phyloP scores from a whole-genome alignment of 2,113 vertebrate species.

The Oxygymnocypris stewartii region DNA sequence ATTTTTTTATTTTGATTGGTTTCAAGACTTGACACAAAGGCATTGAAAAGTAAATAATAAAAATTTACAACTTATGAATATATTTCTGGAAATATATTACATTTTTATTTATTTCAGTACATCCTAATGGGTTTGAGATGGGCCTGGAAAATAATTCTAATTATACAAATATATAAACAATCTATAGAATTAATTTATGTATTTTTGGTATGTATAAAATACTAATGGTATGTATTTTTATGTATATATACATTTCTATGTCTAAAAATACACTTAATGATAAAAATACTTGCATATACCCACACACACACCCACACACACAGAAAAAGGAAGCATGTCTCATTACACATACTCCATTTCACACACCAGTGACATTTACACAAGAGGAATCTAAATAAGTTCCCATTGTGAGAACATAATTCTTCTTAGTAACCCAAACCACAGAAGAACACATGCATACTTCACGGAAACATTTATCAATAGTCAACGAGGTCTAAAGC shows the following conservation, averaged over 20 bases:
- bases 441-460: neutral
- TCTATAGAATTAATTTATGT: neutral
- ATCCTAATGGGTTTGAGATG: neutral
- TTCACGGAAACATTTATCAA: neutral
- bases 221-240: no score
- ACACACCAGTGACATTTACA: neutral
- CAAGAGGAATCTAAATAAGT: neutral
- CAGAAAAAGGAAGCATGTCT: neutral
- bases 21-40: neutral
- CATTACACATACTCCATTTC: neutral
- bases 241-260: no score
- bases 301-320: neutral
- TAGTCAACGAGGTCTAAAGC: neutral
- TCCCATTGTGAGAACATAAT: neutral
- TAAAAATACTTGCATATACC: no score
- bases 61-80: neutral
- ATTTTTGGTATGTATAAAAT: no score
- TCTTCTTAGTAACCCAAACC: conserved; percentile 1
- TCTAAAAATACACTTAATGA: no score
- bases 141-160: no score
- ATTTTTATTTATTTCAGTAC: neutral
- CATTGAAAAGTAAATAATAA: neutral
- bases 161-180: neutral
- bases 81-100: neutral
- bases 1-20: neutral